Percentiles rank a stretch among this genome's conserved stretches.
Evolutionary conservation across 1,140 invertebrate genomes (phyloP).

Genomic region (Matsumurasca onukii): DNA sequence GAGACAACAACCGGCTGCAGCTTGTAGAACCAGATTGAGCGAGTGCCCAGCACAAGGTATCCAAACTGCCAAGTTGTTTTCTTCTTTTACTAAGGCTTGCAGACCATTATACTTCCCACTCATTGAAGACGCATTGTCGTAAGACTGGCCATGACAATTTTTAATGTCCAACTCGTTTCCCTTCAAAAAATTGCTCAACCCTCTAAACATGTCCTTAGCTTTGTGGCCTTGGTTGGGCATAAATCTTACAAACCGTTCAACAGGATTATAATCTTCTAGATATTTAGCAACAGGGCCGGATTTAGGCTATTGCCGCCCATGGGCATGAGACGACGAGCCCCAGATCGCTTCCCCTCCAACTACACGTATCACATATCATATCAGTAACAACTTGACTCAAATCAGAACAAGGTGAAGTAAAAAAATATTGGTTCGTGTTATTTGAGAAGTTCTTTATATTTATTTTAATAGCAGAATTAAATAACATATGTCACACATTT

Average conservation of each 20-base stretch:
- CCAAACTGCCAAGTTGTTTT: not conserved
- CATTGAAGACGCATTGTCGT: conserved; percentile 43
- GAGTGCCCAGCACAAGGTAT: not conserved
- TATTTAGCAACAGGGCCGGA: conserved; percentile 37
- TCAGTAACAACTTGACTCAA: too few species aligned
- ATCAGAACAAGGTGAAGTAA: too few species aligned
- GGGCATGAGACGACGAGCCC: too few species aligned
- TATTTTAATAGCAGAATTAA: too few species aligned
- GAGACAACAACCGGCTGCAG: not conserved
- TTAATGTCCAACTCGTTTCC: conserved; percentile 27
- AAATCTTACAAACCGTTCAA: conserved; percentile 21
- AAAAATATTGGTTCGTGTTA: too few species aligned
- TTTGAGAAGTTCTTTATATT: too few species aligned
- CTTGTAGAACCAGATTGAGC: not conserved
- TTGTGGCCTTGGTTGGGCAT: conserved; percentile 19
- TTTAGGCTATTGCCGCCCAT: too few species aligned
- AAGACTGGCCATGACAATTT: conserved; percentile 40
- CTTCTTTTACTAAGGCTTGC: conserved; percentile 39
- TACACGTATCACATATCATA: too few species aligned
- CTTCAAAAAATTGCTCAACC: conserved; percentile 23
- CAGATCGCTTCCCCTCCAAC: too few species aligned
- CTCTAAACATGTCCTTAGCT: conserved; percentile 21
- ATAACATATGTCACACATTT: too few species aligned
- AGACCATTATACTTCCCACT: conserved; percentile 40
- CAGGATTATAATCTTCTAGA: not conserved